Conservation (phyloP, 2,888 invertebrate genomes). For the Lithophane socia region DNA sequence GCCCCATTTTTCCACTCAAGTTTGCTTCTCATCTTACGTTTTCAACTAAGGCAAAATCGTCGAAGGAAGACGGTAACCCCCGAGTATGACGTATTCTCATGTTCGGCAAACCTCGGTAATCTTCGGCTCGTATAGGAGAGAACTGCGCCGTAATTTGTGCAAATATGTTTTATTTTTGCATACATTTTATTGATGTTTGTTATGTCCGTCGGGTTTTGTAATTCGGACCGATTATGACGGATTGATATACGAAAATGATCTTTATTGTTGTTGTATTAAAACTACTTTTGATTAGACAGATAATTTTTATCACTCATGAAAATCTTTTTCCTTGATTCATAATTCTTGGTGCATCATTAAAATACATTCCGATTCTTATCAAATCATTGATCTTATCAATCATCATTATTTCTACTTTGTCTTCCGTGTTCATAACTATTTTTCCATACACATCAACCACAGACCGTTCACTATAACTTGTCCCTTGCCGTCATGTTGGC, state of each 20-base stretch:
- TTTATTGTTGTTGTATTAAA: slow-evolving; percentile 18
- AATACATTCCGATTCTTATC: slow-evolving; percentile 50
- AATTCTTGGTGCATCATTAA: slow-evolving; percentile 17
- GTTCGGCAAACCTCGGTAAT: slow-evolving; percentile 39
- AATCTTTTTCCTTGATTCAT: slow-evolving; percentile 20
- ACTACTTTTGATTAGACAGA: not conserved
- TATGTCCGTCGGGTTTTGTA: slow-evolving; percentile 53
- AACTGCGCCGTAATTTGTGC: slow-evolving; percentile 40
- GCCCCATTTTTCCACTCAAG: not conserved
- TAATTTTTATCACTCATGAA: not conserved
- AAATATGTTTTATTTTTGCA: slow-evolving; percentile 57
- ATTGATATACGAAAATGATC: slow-evolving; percentile 63
- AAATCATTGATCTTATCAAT: not conserved
- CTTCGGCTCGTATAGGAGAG: slow-evolving; percentile 13
- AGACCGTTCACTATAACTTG: too few relatives aligned
- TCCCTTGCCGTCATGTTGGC: too few relatives aligned
- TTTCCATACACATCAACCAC: not conserved
- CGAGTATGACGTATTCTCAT: slow-evolving; percentile 6
- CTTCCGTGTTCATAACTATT: slow-evolving; percentile 1
- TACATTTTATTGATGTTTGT: slow-evolving; percentile 63
- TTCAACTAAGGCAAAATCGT: not conserved
- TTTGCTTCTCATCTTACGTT: not conserved
- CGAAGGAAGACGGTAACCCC: not conserved
- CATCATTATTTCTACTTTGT: slow-evolving; percentile 1
- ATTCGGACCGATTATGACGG: slow-evolving; percentile 34